A percentile compares a stretch with the other conserved stretches of the same genome.
phyloP scores from a whole-genome alignment of 2,797 vertebrate species.

The Chelmon rostratus region DNA sequence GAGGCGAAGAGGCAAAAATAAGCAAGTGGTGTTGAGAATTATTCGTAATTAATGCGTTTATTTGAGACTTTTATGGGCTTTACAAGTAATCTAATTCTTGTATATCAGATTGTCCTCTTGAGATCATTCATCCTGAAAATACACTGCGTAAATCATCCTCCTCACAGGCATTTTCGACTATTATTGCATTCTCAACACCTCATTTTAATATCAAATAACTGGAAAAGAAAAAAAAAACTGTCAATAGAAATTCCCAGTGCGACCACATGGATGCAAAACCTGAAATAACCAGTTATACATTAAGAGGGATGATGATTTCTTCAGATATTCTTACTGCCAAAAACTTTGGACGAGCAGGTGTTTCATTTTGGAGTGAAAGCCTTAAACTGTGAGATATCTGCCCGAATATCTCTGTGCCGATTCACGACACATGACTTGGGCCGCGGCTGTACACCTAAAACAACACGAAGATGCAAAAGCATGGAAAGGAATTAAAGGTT shows the following conservation, averaged over 20 bases:
- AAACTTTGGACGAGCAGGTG: neutral
- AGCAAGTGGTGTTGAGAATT: neutral
- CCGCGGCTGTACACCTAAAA: neutral
- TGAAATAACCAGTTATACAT: neutral
- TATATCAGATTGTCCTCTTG: neutral
- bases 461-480: too few species aligned
- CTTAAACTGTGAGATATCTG: neutral
- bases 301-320: neutral
- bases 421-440: neutral
- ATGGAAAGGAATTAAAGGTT: too few species aligned
- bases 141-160: neutral
- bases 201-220: neutral
- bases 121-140: slow-evolving; percentile 12
- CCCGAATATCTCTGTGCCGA: neutral
- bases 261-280: neutral
- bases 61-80: slow-evolving; percentile 11
- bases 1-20: neutral
- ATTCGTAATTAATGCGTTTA: slow-evolving; percentile 3
- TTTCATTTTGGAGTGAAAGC: neutral
- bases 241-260: neutral
- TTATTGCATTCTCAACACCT: neutral
- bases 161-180: neutral
- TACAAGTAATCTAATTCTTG: neutral
- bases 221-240: neutral
- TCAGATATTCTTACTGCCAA: neutral